These are phyloP conservation scores for Phyllopteryx taeniolatus DNA, from an alignment of 2,113 vertebrate genomes.

Conservation along the genomic window DNA sequence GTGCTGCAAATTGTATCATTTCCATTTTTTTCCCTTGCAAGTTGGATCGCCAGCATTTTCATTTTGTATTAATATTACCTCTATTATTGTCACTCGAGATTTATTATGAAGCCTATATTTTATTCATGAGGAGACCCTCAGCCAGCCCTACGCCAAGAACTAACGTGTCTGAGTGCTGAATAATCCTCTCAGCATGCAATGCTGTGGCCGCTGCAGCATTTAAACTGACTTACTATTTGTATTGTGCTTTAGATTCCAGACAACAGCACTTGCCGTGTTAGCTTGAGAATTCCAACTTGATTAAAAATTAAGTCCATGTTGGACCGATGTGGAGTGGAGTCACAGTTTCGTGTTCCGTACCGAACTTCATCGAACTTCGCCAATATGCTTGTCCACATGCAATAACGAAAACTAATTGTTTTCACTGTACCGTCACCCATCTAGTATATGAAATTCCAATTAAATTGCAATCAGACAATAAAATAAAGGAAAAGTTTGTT, in stretches of 20 bases:
- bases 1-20: not conserved
- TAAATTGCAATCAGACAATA: not conserved
- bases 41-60: not conserved
- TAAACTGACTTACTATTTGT: not conserved
- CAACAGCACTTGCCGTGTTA: not conserved
- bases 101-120: constrained; percentile 8
- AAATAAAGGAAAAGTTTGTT: not conserved
- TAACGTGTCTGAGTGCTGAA: not conserved
- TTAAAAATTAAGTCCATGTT: not conserved
- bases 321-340: not conserved
- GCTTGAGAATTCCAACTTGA: not conserved
- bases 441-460: not conserved
- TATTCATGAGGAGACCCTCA: not conserved
- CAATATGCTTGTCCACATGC: not conserved
- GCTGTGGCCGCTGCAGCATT: not conserved
- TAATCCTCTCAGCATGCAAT: not conserved
- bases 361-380: not conserved
- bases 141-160: not conserved
- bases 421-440: not conserved
- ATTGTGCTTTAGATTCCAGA: not conserved
- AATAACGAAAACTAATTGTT: not conserved
- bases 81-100: constrained; percentile 2
- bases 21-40: not conserved
- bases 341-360: not conserved
- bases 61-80: not conserved